Evolutionary conservation across 2,797 vertebrate genomes (phyloP), one percentile per base, ranked within the genome.

Genomic region (Eleutherodactylus coqui): DNA sequence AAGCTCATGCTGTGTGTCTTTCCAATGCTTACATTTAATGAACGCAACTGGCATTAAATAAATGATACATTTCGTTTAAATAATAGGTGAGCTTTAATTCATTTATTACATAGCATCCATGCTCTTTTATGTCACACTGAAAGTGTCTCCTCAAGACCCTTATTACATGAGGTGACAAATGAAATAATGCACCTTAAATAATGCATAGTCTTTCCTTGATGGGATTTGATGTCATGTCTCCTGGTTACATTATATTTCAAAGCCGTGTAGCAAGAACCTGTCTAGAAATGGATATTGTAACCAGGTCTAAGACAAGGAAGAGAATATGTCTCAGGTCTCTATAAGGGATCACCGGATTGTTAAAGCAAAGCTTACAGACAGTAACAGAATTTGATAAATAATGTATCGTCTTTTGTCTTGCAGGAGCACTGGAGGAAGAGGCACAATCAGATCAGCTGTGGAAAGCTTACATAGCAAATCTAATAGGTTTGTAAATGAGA

Each of bases 401-500:
- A 95, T 95, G 93, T 91, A 94, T 95, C 93, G 75, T 94, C 90
- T 92, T 94, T 96, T 94, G 92, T 95, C 93, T 94, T 94, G 93
- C 90, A 97, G 97, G 95, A 96, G 95, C 93, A 94, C 94, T 92
- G 95, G 95, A 93, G 94, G 94, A 92, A 94, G 93, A 93, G 94
- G 93, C 91, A 94, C 95, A 89, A 95, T 96, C 94, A 96, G 95
- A 94, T 95, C 94, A 92, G 95, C 94, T 91, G 92, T 94, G 90
- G 95, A 95, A 91, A 94, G 90, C 90, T 94, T 96, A 93, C 92
- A 95, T 90, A 96, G 96, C 88, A 96, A 96, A 94, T 94, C 95
- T 85, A 96, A 96, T 95, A 96, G 97, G 97, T 98, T 94, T 93
- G 96, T 96, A 93, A 94, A 95, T 94, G 92, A 93, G 92, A 93